Evolutionary conservation across 2,797 vertebrate species (phyloP).

Genomic region (Champsocephalus esox): DNA sequence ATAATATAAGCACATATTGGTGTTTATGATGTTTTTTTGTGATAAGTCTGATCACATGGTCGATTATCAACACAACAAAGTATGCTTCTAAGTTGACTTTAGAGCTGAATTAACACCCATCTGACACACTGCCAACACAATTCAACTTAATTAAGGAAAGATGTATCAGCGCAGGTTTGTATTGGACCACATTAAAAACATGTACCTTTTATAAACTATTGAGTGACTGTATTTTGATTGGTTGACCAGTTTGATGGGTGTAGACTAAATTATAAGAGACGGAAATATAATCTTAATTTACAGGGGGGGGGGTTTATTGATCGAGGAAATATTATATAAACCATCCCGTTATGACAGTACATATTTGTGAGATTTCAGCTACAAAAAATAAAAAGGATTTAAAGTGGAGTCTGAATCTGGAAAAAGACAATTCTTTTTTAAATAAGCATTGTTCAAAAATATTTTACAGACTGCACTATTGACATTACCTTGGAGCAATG

Average conservation of each 20-base stretch:
- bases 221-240: slow-evolving; percentile 12
- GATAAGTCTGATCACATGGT: background rate
- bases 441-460: slow-evolving; percentile 5
- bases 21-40: background rate
- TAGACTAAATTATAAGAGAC: slow-evolving; percentile 1
- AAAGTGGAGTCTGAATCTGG: background rate
- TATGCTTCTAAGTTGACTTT: background rate
- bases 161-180: slow-evolving; percentile 1
- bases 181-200: background rate
- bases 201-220: background rate
- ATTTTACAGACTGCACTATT: background rate
- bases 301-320: no score
- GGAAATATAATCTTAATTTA: background rate
- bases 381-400: background rate
- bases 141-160: background rate
- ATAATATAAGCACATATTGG: background rate
- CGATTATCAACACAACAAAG: slow-evolving; percentile 1
- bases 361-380: background rate
- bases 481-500: slow-evolving; percentile 1
- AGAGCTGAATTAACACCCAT: background rate
- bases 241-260: slow-evolving; percentile 1
- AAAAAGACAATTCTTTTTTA: slow-evolving; percentile 2
- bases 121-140: slow-evolving; percentile 12
- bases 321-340: background rate
- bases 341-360: no score